phyloP scores from a whole-genome alignment of 2,888 invertebrate species.

The Nasonia oneida region DNA sequence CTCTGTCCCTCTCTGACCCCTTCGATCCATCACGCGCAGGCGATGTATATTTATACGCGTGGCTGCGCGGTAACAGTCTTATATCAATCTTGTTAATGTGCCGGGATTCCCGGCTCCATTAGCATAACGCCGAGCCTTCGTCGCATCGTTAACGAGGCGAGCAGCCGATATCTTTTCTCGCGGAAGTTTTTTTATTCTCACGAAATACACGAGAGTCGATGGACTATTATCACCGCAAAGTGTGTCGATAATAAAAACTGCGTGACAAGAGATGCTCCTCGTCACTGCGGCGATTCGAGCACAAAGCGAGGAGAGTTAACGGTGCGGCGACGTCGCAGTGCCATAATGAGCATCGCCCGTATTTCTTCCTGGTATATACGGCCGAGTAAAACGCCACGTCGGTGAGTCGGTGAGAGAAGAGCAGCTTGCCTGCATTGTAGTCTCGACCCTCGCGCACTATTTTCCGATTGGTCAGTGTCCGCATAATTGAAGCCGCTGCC shows the following conservation, averaged over 20 bases:
- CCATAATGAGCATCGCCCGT: neutral
- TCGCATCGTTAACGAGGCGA: constrained; percentile 17
- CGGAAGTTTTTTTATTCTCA: too few relatives aligned
- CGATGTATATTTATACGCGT: neutral
- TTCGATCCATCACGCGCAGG: constrained; percentile 1
- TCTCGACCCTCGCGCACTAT: constrained; percentile 66
- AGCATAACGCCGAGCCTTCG: constrained; percentile 19
- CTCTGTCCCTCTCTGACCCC: neutral
- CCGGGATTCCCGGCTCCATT: neutral
- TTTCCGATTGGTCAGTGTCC: constrained; percentile 74
- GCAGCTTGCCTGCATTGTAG: constrained; percentile 8
- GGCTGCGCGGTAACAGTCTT: neutral
- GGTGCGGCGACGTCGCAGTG: neutral
- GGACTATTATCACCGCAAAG: neutral
- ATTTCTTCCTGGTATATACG: constrained; percentile 7
- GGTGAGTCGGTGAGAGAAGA: neutral
- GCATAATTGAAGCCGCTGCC: constrained; percentile 69
- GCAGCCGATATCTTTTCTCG: too few relatives aligned
- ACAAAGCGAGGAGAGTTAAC: neutral
- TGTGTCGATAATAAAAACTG: neutral
- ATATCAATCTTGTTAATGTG: constrained; percentile 39
- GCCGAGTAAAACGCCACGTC: neutral
- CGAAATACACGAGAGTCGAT: neutral
- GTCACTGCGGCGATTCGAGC: neutral
- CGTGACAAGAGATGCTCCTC: neutral